Percentiles rank a stretch among this genome's conserved stretches.
phyloP scores from a whole-genome alignment of 2,888 invertebrate genomes.

The Pyrgus malvae region DNA sequence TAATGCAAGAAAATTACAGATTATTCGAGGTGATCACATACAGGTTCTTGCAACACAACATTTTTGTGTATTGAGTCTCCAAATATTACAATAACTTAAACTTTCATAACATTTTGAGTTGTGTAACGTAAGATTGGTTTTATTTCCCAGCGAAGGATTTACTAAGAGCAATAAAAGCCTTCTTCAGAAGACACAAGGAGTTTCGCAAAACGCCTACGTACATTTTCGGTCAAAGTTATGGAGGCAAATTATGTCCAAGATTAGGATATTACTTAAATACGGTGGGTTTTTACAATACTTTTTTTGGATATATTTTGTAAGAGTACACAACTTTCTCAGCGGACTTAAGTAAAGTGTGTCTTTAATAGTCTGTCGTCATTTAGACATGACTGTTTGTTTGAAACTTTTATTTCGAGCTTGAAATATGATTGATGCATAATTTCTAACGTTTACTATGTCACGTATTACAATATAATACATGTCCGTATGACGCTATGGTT shows the following conservation, averaged over 20 bases:
- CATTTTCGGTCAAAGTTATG: constrained; percentile 94
- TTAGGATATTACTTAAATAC: constrained; percentile 61
- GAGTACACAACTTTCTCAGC: background rate
- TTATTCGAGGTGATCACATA: too few species aligned
- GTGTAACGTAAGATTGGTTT: constrained; percentile 24
- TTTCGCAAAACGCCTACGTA: constrained; percentile 89
- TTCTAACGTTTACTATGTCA: too few species aligned
- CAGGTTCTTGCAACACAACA: too few species aligned
- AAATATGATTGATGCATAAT: too few species aligned
- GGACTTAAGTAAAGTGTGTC: too few species aligned
- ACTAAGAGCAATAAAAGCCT: constrained; percentile 84
- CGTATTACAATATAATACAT: too few species aligned
- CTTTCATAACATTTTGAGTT: constrained; percentile 15
- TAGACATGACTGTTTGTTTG: too few species aligned
- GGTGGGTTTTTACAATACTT: constrained; percentile 45
- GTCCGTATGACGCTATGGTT: too few species aligned
- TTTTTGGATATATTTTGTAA: background rate
- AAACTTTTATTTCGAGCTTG: too few species aligned
- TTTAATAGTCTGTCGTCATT: too few species aligned
- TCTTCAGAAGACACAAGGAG: constrained; percentile 85
- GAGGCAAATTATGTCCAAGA: constrained; percentile 91
- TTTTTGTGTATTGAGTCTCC: background rate
- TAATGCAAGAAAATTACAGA: too few species aligned
- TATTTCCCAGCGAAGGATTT: constrained; percentile 85
- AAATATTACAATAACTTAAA: constrained; percentile 4